Evolutionary conservation across 2,888 invertebrate species (phyloP).

Genomic region (Eupithecia centaureata): DNA sequence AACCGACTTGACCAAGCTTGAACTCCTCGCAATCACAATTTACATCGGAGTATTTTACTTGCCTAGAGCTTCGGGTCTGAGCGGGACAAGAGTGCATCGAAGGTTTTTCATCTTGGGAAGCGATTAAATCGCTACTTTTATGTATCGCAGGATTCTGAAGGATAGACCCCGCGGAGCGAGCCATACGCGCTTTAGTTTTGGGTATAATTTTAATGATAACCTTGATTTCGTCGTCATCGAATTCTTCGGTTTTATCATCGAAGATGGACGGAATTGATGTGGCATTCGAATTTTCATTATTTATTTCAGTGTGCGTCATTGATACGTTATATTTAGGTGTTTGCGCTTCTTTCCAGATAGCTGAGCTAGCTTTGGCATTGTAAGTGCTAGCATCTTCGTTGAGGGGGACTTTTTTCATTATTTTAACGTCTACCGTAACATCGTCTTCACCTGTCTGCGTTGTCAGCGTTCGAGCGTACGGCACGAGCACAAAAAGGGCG

Average conservation of each 20-base stretch:
- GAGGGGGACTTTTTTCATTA: not conserved
- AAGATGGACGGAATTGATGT: not conserved
- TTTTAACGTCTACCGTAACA: not conserved
- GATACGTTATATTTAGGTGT: not conserved
- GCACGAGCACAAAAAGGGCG: not conserved
- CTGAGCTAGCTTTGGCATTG: not conserved
- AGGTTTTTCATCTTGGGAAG: not conserved
- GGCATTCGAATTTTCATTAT: not conserved
- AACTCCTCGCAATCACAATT: not conserved
- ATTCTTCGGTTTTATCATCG: not conserved
- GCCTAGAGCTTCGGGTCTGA: not conserved
- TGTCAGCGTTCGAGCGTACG: not conserved
- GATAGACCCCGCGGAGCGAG: not conserved
- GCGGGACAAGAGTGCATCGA: not conserved
- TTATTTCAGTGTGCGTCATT: not conserved
- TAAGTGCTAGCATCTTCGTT: not conserved
- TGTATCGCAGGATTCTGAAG: not conserved
- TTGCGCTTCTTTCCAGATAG: constrained; percentile 4
- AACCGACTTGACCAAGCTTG: not conserved
- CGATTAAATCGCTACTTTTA: not conserved
- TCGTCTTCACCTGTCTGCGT: not conserved
- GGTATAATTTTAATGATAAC: not conserved
- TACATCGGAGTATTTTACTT: not conserved
- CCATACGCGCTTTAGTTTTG: not conserved
- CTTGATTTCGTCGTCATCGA: not conserved